Evolutionary conservation across 2,113 vertebrate genomes (phyloP).

Genomic region (Cynopterus brachyotis): DNA sequence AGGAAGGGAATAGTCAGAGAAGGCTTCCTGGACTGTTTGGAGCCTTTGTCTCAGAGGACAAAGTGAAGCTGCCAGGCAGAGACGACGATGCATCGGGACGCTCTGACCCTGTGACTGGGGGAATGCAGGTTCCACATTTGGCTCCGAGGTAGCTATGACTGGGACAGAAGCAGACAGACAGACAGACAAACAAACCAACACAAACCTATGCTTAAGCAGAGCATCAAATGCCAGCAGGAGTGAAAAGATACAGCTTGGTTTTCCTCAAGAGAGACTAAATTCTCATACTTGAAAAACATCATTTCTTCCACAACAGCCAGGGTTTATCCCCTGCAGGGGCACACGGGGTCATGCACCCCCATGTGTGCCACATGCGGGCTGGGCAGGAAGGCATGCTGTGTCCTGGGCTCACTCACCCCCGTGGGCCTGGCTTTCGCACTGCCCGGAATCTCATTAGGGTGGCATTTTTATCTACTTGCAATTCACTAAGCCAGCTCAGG

Average conservation of each 20-base stretch:
- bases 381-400: not conserved
- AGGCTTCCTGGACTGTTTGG: no score
- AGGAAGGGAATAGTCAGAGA: not conserved
- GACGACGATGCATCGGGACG: not conserved
- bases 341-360: accelerated
- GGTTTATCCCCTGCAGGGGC: accelerated
- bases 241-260: not conserved
- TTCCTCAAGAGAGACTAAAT: not conserved
- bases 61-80: not conserved
- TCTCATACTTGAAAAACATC: not conserved
- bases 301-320: not conserved
- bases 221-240: not conserved
- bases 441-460: not conserved
- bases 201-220: not conserved
- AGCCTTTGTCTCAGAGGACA: not conserved
- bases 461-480: not conserved
- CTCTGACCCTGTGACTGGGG: not conserved
- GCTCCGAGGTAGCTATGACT: accelerated
- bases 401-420: accelerated
- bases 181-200: no score
- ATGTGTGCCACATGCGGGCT: no score
- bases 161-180: no score
- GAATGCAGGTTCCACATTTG: not conserved
- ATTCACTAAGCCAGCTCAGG: not conserved
- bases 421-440: not conserved